Evolutionary conservation across 2,797 vertebrate genomes (phyloP).

Genomic region (Onychomys torridus): DNA sequence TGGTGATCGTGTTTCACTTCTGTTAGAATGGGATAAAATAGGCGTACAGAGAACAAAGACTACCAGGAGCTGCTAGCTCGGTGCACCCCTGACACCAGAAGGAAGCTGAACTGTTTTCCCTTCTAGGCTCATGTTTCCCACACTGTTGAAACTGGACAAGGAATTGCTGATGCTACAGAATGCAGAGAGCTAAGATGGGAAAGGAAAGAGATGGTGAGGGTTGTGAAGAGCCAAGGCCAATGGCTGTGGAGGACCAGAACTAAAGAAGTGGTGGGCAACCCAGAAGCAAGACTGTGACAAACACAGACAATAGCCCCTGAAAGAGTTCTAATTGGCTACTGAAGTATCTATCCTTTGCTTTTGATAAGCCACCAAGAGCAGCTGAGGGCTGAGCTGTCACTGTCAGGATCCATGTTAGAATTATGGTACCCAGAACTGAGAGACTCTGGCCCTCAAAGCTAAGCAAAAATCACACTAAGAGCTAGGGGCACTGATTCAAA

Average conservation of each 20-base stretch:
- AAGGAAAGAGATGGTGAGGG: no score
- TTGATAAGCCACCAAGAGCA: not conserved
- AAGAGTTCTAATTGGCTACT: not conserved
- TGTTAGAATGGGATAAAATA: not conserved
- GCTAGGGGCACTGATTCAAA: not conserved
- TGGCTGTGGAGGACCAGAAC: not conserved
- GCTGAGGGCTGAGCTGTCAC: not conserved
- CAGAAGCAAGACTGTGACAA: not conserved
- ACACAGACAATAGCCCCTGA: no score
- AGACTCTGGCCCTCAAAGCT: not conserved
- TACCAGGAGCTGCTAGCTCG: not conserved
- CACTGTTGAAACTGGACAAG: no score
- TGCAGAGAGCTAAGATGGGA: not conserved
- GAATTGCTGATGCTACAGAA: not conserved
- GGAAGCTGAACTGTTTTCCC: no score
- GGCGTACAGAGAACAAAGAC: not conserved
- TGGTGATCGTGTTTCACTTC: not conserved
- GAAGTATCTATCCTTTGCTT: not conserved
- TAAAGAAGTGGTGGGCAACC: not conserved
- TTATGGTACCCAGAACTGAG: not conserved
- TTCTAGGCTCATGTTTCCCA: no score
- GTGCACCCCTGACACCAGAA: not conserved
- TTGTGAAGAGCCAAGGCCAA: not conserved
- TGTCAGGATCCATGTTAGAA: not conserved
- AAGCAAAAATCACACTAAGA: not conserved